Evolutionary conservation across 2,888 invertebrate species (phyloP).

Genomic region (Drepana falcataria): DNA sequence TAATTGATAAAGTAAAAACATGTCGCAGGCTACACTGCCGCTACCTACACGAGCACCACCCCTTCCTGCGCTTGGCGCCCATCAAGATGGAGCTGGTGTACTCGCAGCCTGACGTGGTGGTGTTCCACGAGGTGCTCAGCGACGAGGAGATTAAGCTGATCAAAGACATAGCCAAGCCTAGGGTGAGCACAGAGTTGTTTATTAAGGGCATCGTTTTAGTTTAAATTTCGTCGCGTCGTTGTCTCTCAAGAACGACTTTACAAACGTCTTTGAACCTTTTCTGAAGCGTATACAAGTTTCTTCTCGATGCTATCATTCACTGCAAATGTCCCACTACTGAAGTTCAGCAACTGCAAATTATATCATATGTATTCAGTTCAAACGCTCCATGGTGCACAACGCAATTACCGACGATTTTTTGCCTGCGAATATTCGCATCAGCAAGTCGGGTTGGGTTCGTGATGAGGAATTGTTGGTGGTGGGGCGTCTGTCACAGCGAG

Average conservation of each 20-base stretch:
- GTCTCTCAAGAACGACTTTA: too few species aligned
- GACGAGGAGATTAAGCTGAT: conserved; percentile 92
- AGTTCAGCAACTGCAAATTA: background rate
- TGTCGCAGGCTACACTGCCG: conserved; percentile 82
- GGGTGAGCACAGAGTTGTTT: conserved; percentile 70
- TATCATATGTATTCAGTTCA: conserved; percentile 80
- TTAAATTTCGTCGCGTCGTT: too few species aligned
- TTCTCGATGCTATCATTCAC: too few species aligned
- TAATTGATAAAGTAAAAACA: too few species aligned
- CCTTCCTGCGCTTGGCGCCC: conserved; percentile 87
- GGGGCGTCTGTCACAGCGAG: conserved; percentile 85
- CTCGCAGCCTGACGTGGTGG: conserved; percentile 87
- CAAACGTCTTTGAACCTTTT: too few species aligned
- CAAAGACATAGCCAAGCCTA: conserved; percentile 90
- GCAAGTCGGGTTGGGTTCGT: conserved; percentile 97
- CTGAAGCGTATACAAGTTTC: too few species aligned
- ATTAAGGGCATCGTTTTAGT: background rate
- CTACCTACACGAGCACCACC: conserved; percentile 83
- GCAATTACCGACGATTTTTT: conserved; percentile 94
- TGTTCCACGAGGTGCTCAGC: conserved; percentile 92
- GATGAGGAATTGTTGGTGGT: conserved; percentile 89
- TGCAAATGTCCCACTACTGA: too few species aligned
- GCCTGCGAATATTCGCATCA: conserved; percentile 96
- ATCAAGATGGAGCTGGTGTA: conserved; percentile 90
- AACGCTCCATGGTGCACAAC: conserved; percentile 96